Percentiles rank a stretch among this genome's conserved stretches.
phyloP scores from a whole-genome alignment of 2,113 vertebrate species.

The Asarcornis scutulata region DNA sequence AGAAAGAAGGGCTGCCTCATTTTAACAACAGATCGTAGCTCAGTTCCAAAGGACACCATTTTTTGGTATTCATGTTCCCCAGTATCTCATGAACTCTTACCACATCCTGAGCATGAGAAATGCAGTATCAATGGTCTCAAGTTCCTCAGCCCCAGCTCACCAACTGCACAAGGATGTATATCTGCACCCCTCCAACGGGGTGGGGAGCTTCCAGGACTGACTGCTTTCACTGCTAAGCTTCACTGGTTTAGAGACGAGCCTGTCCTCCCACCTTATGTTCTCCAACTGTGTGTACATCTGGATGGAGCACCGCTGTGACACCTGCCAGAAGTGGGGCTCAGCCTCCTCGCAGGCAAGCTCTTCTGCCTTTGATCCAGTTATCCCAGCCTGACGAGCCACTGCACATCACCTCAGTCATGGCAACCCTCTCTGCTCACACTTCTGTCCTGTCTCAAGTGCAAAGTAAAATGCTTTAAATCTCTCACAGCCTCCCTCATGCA shows the following conservation, averaged over 20 bases:
- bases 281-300: neutral
- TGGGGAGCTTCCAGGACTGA: neutral
- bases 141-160: neutral
- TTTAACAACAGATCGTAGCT: neutral
- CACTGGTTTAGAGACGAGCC: neutral
- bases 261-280: neutral
- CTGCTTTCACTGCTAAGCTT: neutral
- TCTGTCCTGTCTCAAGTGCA: neutral
- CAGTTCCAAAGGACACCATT: neutral
- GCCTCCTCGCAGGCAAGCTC: neutral
- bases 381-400: neutral
- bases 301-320: neutral
- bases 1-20: neutral
- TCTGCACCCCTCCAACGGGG: neutral
- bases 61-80: neutral
- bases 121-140: neutral
- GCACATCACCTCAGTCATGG: neutral
- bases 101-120: neutral
- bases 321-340: neutral
- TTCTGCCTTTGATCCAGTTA: neutral
- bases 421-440: neutral
- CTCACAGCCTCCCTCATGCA: neutral
- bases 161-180: neutral
- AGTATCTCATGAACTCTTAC: fast-evolving
- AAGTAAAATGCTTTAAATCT: neutral